Base-by-base conservation (phyloP, 1,140 invertebrate species). In the Caerostris extrusa region DNA sequence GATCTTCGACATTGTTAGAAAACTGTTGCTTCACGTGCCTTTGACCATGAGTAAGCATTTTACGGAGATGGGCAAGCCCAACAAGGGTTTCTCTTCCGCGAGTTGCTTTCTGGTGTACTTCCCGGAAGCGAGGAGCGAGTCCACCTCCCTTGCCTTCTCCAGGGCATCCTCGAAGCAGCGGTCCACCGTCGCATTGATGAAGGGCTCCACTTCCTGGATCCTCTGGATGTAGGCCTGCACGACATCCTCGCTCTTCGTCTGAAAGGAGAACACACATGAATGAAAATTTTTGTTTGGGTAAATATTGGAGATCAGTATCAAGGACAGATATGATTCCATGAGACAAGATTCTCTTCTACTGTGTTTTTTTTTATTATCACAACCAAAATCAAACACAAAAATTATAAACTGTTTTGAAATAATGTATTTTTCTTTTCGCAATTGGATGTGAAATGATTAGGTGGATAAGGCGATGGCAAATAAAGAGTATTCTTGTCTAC, bases 211-310 rank as follows among this genome's bases (percentile, higher is more conserved):
- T 95, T 98, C 97, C 95, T n/a, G 97, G 94, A 98, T 97, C 94
- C 98, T 97, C 19, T 97, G 96, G 64, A 98, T 98, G 95, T 98
- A 98, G 0, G 97, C 97, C 95, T 97, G 97, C 55, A 98, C 95
- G 7, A 98, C 97, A 95, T 98, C 97, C 91, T 97, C 97, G 93
- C 98, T 98, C 69, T 97, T 97, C 64, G 98, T 96, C 97, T 98
- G 96, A 87, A 97, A 96, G 34, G 34, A 34, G 34, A 34, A 34
- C 34, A 34, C 34, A 34, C 34, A 34, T 34, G 34, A 34, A 34
- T 34, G 34, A 34, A 34, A 34, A 34, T 34, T 34, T 34, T 34
- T 34, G 34, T 34, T 34, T 34, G 34, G 34, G 34, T 34, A 34
- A 34, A 34, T 34, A 34, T 34, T 2, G 34, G 34, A 34, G 34